A percentile compares a stretch with the other conserved stretches of the same genome.
Conservation (phyloP, 37 sponge, comb jelly and placozoan species). For the Lycopodina hypogea region DNA sequence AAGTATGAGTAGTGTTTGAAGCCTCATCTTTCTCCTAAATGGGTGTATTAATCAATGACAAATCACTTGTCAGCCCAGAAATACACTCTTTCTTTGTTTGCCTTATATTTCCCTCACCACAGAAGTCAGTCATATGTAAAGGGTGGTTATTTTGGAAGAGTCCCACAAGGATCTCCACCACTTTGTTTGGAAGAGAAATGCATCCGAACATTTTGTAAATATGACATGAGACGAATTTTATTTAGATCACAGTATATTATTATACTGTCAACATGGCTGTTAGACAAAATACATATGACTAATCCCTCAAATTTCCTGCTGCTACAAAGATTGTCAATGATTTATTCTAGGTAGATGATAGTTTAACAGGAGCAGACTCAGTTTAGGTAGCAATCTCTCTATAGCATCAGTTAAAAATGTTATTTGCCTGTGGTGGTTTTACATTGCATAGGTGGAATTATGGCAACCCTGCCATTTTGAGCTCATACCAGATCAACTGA, state of each 20-base stretch:
- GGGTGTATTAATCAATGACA: slow-evolving; percentile 32
- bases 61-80: slow-evolving; percentile 18
- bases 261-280: too few species aligned
- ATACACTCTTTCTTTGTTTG: slow-evolving; percentile 7
- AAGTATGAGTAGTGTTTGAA: slow-evolving; percentile 31
- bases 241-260: slow-evolving; percentile 18
- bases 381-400: slow-evolving; percentile 8
- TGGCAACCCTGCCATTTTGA: slow-evolving; percentile 5
- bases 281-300: slow-evolving; percentile 16
- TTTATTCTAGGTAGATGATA: slow-evolving; percentile 40
- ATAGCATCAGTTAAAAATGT: slow-evolving; percentile 7
- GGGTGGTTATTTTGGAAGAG: background rate
- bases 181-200: slow-evolving; percentile 26
- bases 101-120: slow-evolving; percentile 28
- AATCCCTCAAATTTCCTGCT: slow-evolving; percentile 12
- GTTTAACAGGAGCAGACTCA: too few species aligned
- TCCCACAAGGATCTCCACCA: slow-evolving; percentile 19
- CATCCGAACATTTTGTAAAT: background rate
- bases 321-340: slow-evolving; percentile 17
- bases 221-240: slow-evolving; percentile 19
- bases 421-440: slow-evolving; percentile 21
- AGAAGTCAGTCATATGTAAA: slow-evolving; percentile 30
- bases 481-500: too few species aligned
- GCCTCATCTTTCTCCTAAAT: slow-evolving; percentile 22
- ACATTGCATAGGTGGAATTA: slow-evolving; percentile 18